Percentiles rank a stretch among this genome's conserved stretches.
phyloP scores from a whole-genome alignment of 2,113 vertebrate species.

The Tenebrosternarchus preto region DNA sequence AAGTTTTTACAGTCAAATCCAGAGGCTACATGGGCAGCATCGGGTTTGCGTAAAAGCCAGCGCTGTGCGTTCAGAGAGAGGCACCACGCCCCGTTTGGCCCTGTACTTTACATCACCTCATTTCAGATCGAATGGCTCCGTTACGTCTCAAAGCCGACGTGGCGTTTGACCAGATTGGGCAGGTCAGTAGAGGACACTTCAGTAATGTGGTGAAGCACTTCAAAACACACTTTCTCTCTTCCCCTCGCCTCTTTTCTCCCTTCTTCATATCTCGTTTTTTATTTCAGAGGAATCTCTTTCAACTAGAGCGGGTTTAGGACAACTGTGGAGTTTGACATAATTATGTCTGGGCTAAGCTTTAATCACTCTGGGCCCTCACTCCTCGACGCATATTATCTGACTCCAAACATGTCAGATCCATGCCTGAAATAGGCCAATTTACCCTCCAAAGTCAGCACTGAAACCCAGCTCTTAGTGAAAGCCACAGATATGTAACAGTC shows the following conservation, averaged over 20 bases:
- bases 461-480: slow-evolving; percentile 60
- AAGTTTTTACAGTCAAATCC: slow-evolving; percentile 5
- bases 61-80: slow-evolving; percentile 20
- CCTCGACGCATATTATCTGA: slow-evolving; percentile 74
- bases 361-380: slow-evolving; percentile 76
- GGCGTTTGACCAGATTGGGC: slow-evolving; percentile 56
- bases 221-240: slow-evolving; percentile 62
- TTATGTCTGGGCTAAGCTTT: slow-evolving; percentile 75
- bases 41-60: slow-evolving; percentile 12
- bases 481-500: slow-evolving; percentile 45
- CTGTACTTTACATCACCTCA: slow-evolving; percentile 39
- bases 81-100: slow-evolving; percentile 46
- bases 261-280: slow-evolving; percentile 58
- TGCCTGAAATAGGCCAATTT: slow-evolving; percentile 75
- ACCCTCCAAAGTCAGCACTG: slow-evolving; percentile 62
- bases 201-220: slow-evolving; percentile 68
- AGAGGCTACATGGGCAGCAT: not conserved
- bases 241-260: slow-evolving; percentile 44
- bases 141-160: slow-evolving; percentile 47
- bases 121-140: slow-evolving; percentile 24
- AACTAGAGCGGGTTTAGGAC: slow-evolving; percentile 74
- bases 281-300: slow-evolving; percentile 75
- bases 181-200: slow-evolving; percentile 63
- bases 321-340: slow-evolving; percentile 74
- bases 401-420: slow-evolving; percentile 71